A percentile compares a stretch with the other conserved stretches of the same genome.
These are phyloP conservation scores for Nasonia giraulti DNA, from an alignment of 1,140 invertebrate species.

Conservation along the genomic window DNA sequence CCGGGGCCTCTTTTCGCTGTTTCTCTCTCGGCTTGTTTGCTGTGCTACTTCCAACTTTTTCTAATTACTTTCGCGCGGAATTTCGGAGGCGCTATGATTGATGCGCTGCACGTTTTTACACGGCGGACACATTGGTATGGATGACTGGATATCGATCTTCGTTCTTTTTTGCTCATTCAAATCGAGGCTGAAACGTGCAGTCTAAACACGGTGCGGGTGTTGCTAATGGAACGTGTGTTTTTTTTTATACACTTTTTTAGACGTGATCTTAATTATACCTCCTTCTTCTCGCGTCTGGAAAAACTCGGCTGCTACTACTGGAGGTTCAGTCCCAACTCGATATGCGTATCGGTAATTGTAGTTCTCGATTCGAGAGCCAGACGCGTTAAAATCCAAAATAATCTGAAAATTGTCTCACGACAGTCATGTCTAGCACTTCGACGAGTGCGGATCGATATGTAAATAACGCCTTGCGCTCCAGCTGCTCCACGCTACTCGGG, in stretches of 20 bases:
- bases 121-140: too few species aligned
- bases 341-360: neutral
- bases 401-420: neutral
- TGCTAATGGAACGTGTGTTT: too few species aligned
- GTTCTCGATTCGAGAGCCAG: neutral
- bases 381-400: neutral
- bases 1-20: neutral
- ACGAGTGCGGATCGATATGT: neutral
- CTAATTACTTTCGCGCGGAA: neutral
- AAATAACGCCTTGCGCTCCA: neutral
- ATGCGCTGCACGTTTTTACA: too few species aligned
- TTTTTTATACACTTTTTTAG: too few species aligned
- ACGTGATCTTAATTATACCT: too few species aligned
- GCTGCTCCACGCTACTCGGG: neutral
- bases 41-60: neutral
- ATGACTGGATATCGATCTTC: too few species aligned
- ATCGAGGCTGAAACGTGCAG: too few species aligned
- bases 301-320: too few species aligned
- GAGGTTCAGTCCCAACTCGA: too few species aligned
- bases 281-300: too few species aligned
- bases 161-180: too few species aligned
- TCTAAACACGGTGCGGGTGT: too few species aligned
- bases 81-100: neutral
- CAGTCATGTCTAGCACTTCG: neutral
- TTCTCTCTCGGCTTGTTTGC: neutral